Conservation (phyloP, 1,140 invertebrate species). For the Drosophila littoralis region DNA sequence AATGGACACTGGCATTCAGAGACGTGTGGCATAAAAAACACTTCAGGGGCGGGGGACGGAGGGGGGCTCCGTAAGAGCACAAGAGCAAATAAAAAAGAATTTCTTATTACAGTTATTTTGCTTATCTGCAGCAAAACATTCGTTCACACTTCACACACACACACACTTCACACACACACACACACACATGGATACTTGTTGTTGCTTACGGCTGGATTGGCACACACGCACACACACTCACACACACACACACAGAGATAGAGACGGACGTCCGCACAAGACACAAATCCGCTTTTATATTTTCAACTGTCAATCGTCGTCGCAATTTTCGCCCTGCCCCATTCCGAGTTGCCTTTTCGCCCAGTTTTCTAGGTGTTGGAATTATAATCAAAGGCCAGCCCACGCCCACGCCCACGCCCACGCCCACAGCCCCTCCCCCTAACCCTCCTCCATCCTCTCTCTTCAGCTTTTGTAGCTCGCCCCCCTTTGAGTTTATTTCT, state of each 20-base stretch:
- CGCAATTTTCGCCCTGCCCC: conserved; percentile 49
- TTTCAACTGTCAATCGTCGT: conserved; percentile 79
- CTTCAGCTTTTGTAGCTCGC: conserved; percentile 39
- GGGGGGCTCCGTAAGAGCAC: neutral
- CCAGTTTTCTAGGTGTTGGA: conserved; percentile 64
- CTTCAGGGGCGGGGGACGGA: conserved; percentile 32
- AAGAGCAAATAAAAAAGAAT: conserved; percentile 76
- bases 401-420: too few species aligned
- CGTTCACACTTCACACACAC: conserved; percentile 71
- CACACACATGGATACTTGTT: conserved; percentile 22
- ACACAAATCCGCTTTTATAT: conserved; percentile 82
- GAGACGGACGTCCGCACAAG: conserved; percentile 19
- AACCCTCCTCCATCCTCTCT: neutral
- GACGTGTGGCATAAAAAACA: conserved; percentile 81
- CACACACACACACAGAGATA: conserved; percentile 15
- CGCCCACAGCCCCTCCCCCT: neutral
- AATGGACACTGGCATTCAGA: conserved; percentile 26
- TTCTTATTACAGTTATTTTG: conserved; percentile 81
- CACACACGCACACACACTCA: conserved; percentile 8
- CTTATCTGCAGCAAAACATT: conserved; percentile 82
- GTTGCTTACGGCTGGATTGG: conserved; percentile 44
- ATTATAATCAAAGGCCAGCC: conserved; percentile 75
- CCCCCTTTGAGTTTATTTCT: conserved; percentile 28
- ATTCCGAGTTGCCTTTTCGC: neutral
- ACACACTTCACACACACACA: conserved; percentile 29